A percentile compares a stretch with the other conserved stretches of the same genome.
Evolutionary conservation across 2,888 invertebrate species (phyloP).

Genomic region (Punctoribates punctum): DNA sequence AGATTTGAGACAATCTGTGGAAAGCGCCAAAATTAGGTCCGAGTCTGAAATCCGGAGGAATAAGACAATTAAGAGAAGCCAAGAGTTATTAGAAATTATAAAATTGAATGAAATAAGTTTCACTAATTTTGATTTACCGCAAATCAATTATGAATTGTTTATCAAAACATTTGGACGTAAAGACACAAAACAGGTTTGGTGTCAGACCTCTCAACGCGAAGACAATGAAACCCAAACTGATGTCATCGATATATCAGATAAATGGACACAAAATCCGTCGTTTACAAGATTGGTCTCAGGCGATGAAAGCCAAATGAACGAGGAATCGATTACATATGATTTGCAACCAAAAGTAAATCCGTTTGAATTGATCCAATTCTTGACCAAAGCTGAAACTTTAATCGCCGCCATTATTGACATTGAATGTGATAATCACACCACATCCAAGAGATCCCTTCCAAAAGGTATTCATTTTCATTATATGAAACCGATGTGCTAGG

Average conservation of each 20-base stretch:
- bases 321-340: not conserved
- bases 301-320: not conserved
- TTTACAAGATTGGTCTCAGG: not conserved
- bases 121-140: constrained; percentile 26
- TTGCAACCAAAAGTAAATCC: constrained; percentile 9
- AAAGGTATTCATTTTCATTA: not conserved
- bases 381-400: constrained; percentile 16
- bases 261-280: constrained; percentile 47
- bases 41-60: not conserved
- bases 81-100: constrained; percentile 14
- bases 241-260: constrained; percentile 67
- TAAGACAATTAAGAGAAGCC: not conserved
- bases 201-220: constrained; percentile 5
- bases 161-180: constrained; percentile 37
- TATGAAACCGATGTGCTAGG: not conserved
- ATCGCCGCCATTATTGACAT: constrained; percentile 14
- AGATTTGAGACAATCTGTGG: not conserved
- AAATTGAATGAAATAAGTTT: constrained; percentile 13
- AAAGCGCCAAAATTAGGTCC: constrained; percentile 1
- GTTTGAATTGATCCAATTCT: constrained; percentile 15
- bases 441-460: not conserved
- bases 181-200: constrained; percentile 21
- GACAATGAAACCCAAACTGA: constrained; percentile 55
- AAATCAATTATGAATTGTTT: constrained; percentile 42
- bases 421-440: not conserved